A percentile compares a stretch with the other conserved stretches of the same genome.
phyloP scores from a whole-genome alignment of 2,888 invertebrate genomes.

The Temnothorax unifasciatus region DNA sequence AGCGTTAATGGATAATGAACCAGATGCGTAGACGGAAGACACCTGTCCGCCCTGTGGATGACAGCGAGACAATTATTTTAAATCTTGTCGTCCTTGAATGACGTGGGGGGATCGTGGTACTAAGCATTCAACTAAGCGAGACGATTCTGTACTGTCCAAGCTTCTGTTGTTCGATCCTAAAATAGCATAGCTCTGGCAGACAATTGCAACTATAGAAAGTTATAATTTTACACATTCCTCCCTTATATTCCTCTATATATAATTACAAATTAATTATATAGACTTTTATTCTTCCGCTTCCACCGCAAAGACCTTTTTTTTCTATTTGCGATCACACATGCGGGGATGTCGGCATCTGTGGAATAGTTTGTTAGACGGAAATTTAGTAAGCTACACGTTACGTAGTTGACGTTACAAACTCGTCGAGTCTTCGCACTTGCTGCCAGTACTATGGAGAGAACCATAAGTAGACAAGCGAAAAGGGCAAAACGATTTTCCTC shows the following conservation, averaged over 20 bases:
- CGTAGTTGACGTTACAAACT: not conserved
- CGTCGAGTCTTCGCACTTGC: conserved; percentile 7
- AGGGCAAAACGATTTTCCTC: conserved; percentile 19
- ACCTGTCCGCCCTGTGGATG: conserved; percentile 46
- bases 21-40: conserved; percentile 47
- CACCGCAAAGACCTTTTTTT: not conserved
- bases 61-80: conserved; percentile 44
- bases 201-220: conserved; percentile 1
- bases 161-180: conserved; percentile 35
- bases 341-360: conserved; percentile 7
- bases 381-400: not conserved
- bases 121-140: conserved; percentile 43
- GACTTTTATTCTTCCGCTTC: conserved; percentile 4
- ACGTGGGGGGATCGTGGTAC: not conserved
- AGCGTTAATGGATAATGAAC: conserved; percentile 64
- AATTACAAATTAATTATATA: conserved; percentile 6
- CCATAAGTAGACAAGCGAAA: conserved; percentile 35
- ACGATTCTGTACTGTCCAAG: conserved; percentile 30
- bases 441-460: conserved; percentile 34
- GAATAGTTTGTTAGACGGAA: conserved; percentile 6
- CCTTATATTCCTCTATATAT: not conserved
- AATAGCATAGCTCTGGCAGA: conserved; percentile 36
- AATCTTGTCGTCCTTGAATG: conserved; percentile 35
- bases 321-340: not conserved
- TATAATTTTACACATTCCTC: not conserved